Evolutionary conservation across 2,113 vertebrate species (phyloP).

Genomic region (Probosciger aterrimus): DNA sequence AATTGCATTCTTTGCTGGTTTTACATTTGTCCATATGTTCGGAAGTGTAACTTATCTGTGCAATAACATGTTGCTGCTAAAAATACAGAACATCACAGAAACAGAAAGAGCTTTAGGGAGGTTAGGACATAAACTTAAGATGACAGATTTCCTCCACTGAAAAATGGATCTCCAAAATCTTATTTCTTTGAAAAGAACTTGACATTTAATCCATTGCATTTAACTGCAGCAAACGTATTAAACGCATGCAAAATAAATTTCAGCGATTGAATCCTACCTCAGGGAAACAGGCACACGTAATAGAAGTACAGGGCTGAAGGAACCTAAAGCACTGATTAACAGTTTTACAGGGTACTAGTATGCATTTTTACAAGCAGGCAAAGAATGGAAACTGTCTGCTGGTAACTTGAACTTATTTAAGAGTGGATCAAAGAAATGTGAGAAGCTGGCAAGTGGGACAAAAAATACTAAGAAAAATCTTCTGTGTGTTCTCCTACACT

Average conservation of each 20-base stretch:
- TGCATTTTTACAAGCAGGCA: background rate
- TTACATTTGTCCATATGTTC: background rate
- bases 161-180: background rate
- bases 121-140: background rate
- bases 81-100: background rate
- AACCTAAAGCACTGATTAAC: background rate
- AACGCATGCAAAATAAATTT: background rate
- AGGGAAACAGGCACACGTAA: background rate
- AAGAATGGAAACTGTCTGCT: background rate
- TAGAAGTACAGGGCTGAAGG: background rate
- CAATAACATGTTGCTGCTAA: background rate
- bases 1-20: background rate
- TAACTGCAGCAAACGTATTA: background rate
- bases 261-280: background rate
- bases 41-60: background rate
- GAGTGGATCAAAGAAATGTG: background rate
- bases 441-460: background rate
- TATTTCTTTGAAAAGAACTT: background rate
- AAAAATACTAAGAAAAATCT: background rate
- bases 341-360: background rate
- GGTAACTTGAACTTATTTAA: background rate
- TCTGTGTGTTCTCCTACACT: background rate
- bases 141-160: background rate
- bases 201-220: background rate
- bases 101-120: background rate